Evolutionary conservation across 92 coral and sea anemone species (phyloP).

Genomic region (Actinernus sp.): DNA sequence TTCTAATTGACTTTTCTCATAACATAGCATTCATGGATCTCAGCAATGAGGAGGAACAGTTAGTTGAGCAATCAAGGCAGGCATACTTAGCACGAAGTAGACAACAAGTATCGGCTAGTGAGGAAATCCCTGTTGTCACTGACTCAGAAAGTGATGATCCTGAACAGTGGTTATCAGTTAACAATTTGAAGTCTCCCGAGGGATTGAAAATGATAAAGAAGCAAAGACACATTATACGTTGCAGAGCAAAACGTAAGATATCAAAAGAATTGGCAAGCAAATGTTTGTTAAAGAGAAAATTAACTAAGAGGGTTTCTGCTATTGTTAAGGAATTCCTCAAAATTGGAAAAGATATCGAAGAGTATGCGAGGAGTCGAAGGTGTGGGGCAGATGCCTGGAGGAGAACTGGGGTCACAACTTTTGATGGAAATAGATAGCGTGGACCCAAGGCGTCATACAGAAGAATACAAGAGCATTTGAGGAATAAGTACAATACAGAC

Average conservation of each 20-base stretch:
- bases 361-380: constrained; percentile 45
- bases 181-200: constrained; percentile 33
- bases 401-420: constrained; percentile 66
- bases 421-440: constrained; percentile 11
- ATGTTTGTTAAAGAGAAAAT: constrained; percentile 42
- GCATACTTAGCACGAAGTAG: neutral
- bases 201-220: constrained; percentile 40
- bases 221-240: constrained; percentile 14
- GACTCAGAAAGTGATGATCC: constrained; percentile 53
- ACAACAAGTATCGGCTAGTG: neutral
- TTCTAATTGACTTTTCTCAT: constrained; percentile 36
- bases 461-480: constrained; percentile 25
- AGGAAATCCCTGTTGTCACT: constrained; percentile 8
- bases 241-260: constrained; percentile 6
- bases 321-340: constrained; percentile 47
- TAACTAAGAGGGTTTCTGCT: constrained; percentile 46
- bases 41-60: constrained; percentile 18
- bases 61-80: constrained; percentile 19
- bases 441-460: constrained; percentile 36
- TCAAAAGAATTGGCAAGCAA: constrained; percentile 38
- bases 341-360: constrained; percentile 70
- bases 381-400: constrained; percentile 75
- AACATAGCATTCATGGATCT: constrained; percentile 31
- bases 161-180: constrained; percentile 30
- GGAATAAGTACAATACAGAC: constrained; percentile 18